These are phyloP conservation scores for Lordiphosa stackelbergi DNA, from an alignment of 1,140 invertebrate species.

Conservation along the genomic window DNA sequence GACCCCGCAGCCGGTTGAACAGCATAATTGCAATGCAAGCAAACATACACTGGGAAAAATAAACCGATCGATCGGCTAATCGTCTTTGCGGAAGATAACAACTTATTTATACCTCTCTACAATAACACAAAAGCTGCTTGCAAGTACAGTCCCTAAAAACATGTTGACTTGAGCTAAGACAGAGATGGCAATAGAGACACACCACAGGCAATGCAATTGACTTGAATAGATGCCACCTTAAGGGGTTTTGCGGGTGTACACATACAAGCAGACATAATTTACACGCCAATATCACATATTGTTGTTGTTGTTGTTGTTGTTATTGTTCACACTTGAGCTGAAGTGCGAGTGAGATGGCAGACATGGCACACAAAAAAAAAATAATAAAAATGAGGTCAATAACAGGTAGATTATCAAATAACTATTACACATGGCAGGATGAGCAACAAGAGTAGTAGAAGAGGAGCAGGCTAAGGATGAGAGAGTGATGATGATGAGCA, in stretches of 20 bases:
- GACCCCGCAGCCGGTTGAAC: too few species aligned
- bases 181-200: conserved; percentile 3
- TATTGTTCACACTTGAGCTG: conserved; percentile 28
- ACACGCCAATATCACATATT: conserved; percentile 46
- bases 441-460: conserved; percentile 7
- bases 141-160: too few species aligned
- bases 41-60: too few species aligned
- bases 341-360: conserved; percentile 7
- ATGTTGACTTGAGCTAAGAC: not conserved
- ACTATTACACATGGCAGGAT: conserved; percentile 55
- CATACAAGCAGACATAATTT: conserved; percentile 59
- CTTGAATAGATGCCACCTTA: conserved; percentile 6
- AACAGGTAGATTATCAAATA: conserved; percentile 76
- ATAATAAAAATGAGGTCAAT: conserved; percentile 70
- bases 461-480: conserved; percentile 9
- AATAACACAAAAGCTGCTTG: too few species aligned
- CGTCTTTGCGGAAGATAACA: too few species aligned
- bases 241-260: conserved; percentile 3
- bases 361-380: conserved; percentile 22
- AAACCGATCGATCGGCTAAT: too few species aligned
- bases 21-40: too few species aligned
- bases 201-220: conserved; percentile 4
- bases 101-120: too few species aligned
- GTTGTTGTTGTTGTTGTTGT: conserved; percentile 20
- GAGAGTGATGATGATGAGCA: conserved; percentile 13